Evolutionary conservation across 1,140 invertebrate genomes (phyloP).

Genomic region (Platyscapa corneri): DNA sequence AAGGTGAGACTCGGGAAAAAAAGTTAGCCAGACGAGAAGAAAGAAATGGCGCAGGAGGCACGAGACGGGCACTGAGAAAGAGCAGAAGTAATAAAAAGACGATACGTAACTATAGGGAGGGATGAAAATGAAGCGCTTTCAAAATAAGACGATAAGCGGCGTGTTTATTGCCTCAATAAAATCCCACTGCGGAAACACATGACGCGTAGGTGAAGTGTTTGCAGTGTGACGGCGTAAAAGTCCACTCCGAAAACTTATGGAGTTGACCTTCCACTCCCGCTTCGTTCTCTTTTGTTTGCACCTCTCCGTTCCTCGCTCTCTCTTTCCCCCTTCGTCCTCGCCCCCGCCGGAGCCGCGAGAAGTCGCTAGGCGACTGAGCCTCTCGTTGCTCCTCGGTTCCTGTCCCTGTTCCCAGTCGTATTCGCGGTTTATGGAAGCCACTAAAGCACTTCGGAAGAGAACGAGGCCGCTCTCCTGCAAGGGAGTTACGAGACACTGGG

Average conservation of each 20-base stretch:
- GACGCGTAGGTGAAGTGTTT: slow-evolving; percentile 46
- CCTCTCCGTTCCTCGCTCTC: neutral
- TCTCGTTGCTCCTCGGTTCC: neutral
- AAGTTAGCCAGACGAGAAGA: neutral
- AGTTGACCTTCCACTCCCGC: slow-evolving; percentile 41
- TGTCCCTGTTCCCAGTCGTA: slow-evolving; percentile 16
- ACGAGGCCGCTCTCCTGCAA: slow-evolving; percentile 20
- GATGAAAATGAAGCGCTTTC: slow-evolving; percentile 41
- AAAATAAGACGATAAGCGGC: slow-evolving; percentile 46
- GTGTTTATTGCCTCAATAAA: slow-evolving; percentile 49
- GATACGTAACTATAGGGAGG: neutral
- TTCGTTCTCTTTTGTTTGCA: slow-evolving; percentile 11
- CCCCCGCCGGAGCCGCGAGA: too few relatives aligned
- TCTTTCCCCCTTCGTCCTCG: neutral
- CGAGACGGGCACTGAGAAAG: neutral
- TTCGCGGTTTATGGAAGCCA: slow-evolving; percentile 51
- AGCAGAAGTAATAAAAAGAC: slow-evolving; percentile 17
- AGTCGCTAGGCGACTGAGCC: neutral
- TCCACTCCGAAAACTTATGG: slow-evolving; percentile 47
- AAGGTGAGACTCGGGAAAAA: neutral
- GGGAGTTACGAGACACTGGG: slow-evolving; percentile 37
- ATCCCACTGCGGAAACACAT: slow-evolving; percentile 25
- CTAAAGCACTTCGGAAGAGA: slow-evolving; percentile 37
- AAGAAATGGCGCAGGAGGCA: neutral
- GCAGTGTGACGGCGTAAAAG: slow-evolving; percentile 47